phyloP scores from a whole-genome alignment of 2,797 vertebrate species.

The Pseudochirops cupreus region DNA sequence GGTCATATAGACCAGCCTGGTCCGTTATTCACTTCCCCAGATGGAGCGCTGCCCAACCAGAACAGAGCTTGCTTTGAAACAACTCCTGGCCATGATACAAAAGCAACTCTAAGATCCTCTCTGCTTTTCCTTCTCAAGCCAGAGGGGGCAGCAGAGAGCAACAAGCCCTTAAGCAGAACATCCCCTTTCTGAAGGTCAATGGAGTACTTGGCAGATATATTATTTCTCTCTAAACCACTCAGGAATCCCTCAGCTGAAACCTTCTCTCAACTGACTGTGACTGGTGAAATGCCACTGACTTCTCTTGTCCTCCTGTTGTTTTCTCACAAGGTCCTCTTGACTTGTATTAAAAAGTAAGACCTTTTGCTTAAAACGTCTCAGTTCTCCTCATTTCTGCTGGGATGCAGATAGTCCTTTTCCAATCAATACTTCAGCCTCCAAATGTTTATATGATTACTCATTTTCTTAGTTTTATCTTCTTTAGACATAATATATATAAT shows the following conservation, averaged over 20 bases:
- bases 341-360: neutral
- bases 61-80: neutral
- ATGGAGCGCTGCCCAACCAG: neutral
- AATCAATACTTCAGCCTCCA: neutral
- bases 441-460: neutral
- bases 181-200: neutral
- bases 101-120: neutral
- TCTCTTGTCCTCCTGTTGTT: neutral
- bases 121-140: neutral
- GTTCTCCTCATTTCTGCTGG: neutral
- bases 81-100: neutral
- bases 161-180: neutral
- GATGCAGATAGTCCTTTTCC: neutral
- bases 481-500: neutral
- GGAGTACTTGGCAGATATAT: neutral
- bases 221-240: neutral
- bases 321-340: neutral
- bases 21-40: neutral
- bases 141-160: neutral
- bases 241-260: neutral
- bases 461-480: neutral
- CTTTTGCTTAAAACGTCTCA: neutral
- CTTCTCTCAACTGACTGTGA: neutral
- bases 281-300: neutral
- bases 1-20: neutral